Conservation (phyloP, 2,113 vertebrate genomes). For the Catharus bicknelli region DNA sequence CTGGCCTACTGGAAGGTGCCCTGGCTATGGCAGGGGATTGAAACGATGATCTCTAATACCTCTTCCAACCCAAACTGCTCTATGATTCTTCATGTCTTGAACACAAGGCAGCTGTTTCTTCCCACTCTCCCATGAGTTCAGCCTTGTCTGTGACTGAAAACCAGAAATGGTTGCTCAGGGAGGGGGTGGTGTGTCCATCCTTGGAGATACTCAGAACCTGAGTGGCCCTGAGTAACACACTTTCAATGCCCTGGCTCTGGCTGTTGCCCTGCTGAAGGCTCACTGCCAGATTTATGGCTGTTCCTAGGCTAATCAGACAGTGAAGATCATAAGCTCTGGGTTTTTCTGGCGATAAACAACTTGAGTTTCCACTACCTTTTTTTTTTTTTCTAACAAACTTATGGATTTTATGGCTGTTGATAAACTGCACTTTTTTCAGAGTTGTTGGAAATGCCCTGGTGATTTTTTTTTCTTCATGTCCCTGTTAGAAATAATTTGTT, state of each 20-base stretch:
- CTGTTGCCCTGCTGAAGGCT: neutral
- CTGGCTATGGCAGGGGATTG: neutral
- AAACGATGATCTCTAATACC: neutral
- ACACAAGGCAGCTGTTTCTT: neutral
- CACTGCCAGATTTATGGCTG: accelerated
- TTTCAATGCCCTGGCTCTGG: accelerated
- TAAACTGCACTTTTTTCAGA: neutral
- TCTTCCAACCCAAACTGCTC: neutral
- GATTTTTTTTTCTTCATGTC: neutral
- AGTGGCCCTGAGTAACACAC: accelerated
- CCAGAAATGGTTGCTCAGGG: neutral
- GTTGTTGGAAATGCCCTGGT: neutral
- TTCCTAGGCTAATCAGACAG: neutral
- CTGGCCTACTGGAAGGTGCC: neutral
- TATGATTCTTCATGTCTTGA: neutral
- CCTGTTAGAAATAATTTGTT: neutral
- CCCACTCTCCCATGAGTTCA: neutral
- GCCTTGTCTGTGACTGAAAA: neutral
- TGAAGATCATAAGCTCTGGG: neutral
- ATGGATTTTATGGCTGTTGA: neutral
- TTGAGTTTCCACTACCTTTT: neutral
- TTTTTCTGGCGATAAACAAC: neutral
- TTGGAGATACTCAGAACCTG: neutral
- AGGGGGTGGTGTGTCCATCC: neutral
- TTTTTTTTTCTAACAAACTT: neutral